These are phyloP conservation scores for Chrysotoxum bicinctum DNA, from an alignment of 2,888 invertebrate genomes.

Conservation along the genomic window DNA sequence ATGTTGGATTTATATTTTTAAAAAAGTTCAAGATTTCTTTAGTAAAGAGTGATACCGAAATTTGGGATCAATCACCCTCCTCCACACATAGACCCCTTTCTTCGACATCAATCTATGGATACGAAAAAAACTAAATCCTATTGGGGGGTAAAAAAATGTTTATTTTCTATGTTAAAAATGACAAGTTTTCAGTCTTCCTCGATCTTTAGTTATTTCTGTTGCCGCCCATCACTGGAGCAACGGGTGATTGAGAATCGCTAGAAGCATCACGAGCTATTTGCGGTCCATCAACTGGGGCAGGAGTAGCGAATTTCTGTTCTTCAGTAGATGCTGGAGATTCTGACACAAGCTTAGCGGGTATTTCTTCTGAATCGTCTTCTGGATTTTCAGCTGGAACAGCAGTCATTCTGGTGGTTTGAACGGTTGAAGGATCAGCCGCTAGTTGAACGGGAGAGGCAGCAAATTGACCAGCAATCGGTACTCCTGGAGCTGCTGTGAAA, in stretches of 20 bases:
- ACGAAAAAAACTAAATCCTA: background rate
- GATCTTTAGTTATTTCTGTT: conserved; percentile 35
- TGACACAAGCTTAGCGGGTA: conserved; percentile 32
- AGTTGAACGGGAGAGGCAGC: background rate
- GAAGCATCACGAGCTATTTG: conserved; percentile 13
- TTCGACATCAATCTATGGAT: no score
- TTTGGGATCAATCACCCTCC: no score
- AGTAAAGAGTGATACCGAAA: no score
- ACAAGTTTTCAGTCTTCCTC: conserved; percentile 58
- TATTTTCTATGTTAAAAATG: conserved; percentile 13
- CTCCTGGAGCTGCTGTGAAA: conserved; percentile 32
- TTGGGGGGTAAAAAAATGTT: background rate
- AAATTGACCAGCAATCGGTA: conserved; percentile 7
- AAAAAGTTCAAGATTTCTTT: no score
- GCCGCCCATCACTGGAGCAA: conserved; percentile 32
- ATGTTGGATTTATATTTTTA: no score
- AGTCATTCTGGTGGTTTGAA: background rate
- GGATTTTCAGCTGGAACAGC: background rate
- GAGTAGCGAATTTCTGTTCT: conserved; percentile 18
- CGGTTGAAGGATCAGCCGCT: background rate
- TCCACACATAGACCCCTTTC: no score
- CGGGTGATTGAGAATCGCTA: conserved; percentile 41
- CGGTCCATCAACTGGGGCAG: conserved; percentile 51
- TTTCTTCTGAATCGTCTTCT: conserved; percentile 20
- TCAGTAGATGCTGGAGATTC: conserved; percentile 11